Evolutionary conservation across 2,888 invertebrate genomes (phyloP).

Genomic region (Drosophila recens): DNA sequence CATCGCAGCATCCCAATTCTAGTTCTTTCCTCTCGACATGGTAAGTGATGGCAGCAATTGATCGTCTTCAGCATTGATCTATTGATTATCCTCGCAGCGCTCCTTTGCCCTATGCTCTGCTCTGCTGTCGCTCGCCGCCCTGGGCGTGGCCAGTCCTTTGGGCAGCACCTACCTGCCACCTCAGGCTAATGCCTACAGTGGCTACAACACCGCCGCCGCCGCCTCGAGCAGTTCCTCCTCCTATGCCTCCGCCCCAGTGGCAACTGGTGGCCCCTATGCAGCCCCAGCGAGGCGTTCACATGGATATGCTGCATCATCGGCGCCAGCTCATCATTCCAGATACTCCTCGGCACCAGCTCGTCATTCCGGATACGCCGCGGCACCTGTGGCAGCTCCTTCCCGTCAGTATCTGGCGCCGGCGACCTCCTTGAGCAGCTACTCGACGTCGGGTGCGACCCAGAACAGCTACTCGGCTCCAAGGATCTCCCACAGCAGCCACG

Average conservation of each 20-base stretch:
- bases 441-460: constrained; percentile 20
- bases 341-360: constrained; percentile 17
- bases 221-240: constrained; percentile 33
- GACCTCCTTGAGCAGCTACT: constrained; percentile 32
- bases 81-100: constrained; percentile 36
- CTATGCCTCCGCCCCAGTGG: constrained; percentile 19
- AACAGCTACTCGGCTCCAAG: constrained; percentile 23
- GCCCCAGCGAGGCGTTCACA: constrained; percentile 30
- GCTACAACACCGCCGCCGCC: constrained; percentile 55
- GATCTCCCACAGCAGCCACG: constrained; percentile 14
- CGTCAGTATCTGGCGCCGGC: constrained; percentile 47
- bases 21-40: constrained; percentile 39
- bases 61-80: not conserved
- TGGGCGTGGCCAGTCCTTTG: constrained; percentile 55
- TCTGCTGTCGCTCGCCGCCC: constrained; percentile 47
- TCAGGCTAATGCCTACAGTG: constrained; percentile 49
- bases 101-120: constrained; percentile 37
- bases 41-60: constrained; percentile 45
- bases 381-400: constrained; percentile 40
- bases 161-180: constrained; percentile 70
- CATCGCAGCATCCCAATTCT: constrained; percentile 34
- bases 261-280: constrained; percentile 33
- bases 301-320: not conserved
- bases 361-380: constrained; percentile 9
- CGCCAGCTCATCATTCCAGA: not conserved